phyloP scores from a whole-genome alignment of 2,888 invertebrate species.

The Oscheius sp. region DNA sequence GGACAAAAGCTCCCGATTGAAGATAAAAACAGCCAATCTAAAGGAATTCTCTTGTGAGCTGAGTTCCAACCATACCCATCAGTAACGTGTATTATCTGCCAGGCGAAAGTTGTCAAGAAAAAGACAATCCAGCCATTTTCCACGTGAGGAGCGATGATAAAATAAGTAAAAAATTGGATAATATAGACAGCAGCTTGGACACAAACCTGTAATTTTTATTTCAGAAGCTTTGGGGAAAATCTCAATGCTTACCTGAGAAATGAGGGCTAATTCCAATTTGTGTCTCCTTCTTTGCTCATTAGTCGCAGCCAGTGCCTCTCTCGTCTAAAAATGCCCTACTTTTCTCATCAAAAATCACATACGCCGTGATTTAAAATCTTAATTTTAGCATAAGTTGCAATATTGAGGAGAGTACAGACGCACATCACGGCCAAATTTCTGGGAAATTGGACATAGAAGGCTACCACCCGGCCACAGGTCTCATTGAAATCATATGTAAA shows the following conservation, averaged over 20 bases:
- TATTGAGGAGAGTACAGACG: not conserved
- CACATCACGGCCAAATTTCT: slow-evolving; percentile 2
- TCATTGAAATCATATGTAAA: slow-evolving; percentile 2
- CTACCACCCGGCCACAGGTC: slow-evolving; percentile 1
- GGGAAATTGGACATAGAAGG: slow-evolving; percentile 12
- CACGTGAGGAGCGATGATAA: not conserved
- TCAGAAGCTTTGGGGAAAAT: not conserved
- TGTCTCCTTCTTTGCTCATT: not conserved
- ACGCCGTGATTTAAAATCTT: slow-evolving; percentile 1
- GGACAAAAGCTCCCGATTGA: slow-evolving; percentile 6
- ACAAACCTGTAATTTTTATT: slow-evolving; percentile 3
- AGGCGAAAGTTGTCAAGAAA: slow-evolving; percentile 10
- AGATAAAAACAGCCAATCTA: slow-evolving; percentile 4
- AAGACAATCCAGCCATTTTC: slow-evolving; percentile 7
- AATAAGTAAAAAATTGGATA: slow-evolving; percentile 18
- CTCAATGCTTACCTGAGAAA: not conserved
- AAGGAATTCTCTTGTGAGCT: not conserved
- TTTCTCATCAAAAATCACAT: not conserved
- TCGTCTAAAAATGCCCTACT: not conserved
- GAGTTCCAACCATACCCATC: slow-evolving; percentile 1
- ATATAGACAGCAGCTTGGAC: slow-evolving; percentile 16
- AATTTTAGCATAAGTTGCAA: slow-evolving; percentile 5
- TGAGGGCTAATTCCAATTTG: slow-evolving; percentile 4
- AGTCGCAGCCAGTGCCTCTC: not conserved
- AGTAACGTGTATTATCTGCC: slow-evolving; percentile 14